phyloP scores from a whole-genome alignment of 2,797 vertebrate genomes.

The Dendrocincla tyrannina region DNA sequence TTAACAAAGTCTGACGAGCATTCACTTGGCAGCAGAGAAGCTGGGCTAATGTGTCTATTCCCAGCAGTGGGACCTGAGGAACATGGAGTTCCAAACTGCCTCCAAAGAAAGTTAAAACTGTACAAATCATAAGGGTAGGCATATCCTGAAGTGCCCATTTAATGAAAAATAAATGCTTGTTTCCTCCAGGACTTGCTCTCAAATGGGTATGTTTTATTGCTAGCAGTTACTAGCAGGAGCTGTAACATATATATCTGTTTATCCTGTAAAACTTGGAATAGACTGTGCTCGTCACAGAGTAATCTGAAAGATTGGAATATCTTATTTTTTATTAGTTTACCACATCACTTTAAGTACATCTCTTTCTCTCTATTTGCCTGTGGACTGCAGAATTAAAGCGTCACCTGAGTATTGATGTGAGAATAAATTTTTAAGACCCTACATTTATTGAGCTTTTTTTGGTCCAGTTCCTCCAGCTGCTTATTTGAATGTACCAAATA shows the following conservation, averaged over 20 bases:
- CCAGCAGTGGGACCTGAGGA: constrained; percentile 6
- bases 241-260: constrained; percentile 2
- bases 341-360: not conserved
- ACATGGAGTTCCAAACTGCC: not conserved
- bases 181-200: constrained; percentile 15
- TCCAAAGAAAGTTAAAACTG: not conserved
- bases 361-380: not conserved
- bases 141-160: constrained; percentile 28
- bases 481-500: not conserved
- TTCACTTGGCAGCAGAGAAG: not conserved
- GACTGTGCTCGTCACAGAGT: not conserved
- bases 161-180: constrained; percentile 45
- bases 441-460: not conserved
- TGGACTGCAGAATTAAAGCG: not conserved
- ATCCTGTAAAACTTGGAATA: not conserved
- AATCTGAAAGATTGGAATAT: not conserved
- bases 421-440: not conserved
- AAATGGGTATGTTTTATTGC: not conserved
- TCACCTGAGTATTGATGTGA: not conserved
- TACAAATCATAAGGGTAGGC: not conserved
- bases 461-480: not conserved
- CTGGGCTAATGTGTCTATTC: not conserved
- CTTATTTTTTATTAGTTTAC: not conserved
- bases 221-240: not conserved
- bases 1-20: not conserved